Evolutionary conservation across 1,140 invertebrate species (phyloP).

Genomic region (Bombus pascuorum): DNA sequence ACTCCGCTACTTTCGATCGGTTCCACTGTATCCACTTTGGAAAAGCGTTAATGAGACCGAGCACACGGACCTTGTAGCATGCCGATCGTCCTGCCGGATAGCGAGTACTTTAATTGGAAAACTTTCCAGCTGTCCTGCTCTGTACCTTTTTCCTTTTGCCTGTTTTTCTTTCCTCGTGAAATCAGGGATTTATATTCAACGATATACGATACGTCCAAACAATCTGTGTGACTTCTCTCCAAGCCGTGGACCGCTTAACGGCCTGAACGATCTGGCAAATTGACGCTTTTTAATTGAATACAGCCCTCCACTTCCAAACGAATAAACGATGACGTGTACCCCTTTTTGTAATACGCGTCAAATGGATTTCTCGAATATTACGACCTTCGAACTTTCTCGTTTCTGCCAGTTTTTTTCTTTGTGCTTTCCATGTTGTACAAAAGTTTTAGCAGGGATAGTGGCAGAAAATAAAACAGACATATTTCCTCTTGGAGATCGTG

Average conservation of each 20-base stretch:
- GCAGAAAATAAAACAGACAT: not conserved
- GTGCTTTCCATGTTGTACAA: not conserved
- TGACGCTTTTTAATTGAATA: not conserved
- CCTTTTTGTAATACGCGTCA: not conserved
- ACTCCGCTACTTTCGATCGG: constrained; percentile 17
- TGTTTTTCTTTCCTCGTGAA: constrained; percentile 39
- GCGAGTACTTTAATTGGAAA: constrained; percentile 69
- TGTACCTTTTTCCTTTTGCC: constrained; percentile 19
- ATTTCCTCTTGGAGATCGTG: not conserved
- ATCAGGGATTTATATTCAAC: constrained; percentile 60
- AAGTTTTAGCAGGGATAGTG: not conserved
- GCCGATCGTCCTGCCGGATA: constrained; percentile 55
- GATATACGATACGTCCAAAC: constrained; percentile 19
- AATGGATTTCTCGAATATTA: not conserved
- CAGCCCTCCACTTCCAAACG: not conserved
- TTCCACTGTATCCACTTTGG: constrained; percentile 61
- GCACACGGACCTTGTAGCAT: constrained; percentile 56
- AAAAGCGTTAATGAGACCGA: constrained; percentile 69
- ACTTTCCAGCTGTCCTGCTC: constrained; percentile 57
- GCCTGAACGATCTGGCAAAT: not conserved
- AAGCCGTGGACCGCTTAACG: not conserved
- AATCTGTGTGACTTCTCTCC: not conserved
- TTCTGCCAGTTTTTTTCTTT: not conserved
- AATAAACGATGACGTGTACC: not conserved
- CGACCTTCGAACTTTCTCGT: not conserved